Evolutionary conservation across 53 echinoderm and acorn worm species (phyloP), one percentile per base, ranked within the genome.

Genomic region (Henricia sp.): DNA sequence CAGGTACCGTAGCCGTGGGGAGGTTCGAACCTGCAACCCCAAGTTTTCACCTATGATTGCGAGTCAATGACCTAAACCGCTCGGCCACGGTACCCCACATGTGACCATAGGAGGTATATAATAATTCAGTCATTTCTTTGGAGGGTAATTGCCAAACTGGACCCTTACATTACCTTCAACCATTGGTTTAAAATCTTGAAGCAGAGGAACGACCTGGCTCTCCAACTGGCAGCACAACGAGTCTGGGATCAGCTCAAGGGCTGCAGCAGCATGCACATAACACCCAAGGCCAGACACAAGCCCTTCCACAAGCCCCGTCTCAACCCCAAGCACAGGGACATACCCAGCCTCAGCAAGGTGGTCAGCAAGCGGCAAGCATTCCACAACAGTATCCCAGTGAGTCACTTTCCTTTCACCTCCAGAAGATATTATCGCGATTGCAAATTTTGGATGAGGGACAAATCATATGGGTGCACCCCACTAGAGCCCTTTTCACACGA

Each of bases 171-270:
- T n/a, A n/a, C n/a, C 53, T n/a, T 14, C 12, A 53, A 53, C 0
- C 3, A 3, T 19, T 56, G 25, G 2, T 56, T 56, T 56, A n/a
- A 20, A 32, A 10, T 50, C 32, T 14, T 14, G 19, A 28, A 3
- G 57, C 59, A 41, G 50, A 56, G 57, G 96, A 96, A 48, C 90
- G 97, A 57, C 90, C 97, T 6, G 71, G 80, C 29, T 97, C 97
- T 0, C 97, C 97, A 34, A 80, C 97, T 17, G 97, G 94, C 68
- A 97, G 97, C 75, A 71, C 69, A 2, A 87, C 97, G 29, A 97
- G 97, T 68, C 83, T 89, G 3, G 92, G 94, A 26, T 97, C 97
- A 66, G 74, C 90, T 27, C 71, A 85, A 11, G 86, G 86, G 1
- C 57, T 80, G 41, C 88, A 90, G 41, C 85, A 84, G n/a, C 84